Evolutionary conservation across 2,113 vertebrate species (phyloP), one percentile per base, ranked within the genome.

Genomic region (Nipponia nippon): DNA sequence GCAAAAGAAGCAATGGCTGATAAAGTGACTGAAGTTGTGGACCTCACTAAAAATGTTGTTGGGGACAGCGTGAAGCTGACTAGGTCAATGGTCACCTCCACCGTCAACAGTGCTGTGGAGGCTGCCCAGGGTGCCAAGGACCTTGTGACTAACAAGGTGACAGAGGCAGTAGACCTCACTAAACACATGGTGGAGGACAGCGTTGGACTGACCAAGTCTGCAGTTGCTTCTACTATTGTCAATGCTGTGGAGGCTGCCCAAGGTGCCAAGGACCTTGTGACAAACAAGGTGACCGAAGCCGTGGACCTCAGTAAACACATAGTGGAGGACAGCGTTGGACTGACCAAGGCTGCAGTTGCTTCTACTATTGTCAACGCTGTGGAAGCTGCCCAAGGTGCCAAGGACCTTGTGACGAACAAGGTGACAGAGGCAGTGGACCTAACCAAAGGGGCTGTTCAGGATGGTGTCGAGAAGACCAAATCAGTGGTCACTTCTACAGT

Each of bases 31-130:
- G 98, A 96, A 66, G 98, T 96, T 1, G 96, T 98, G 44, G 98
- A 98, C 8, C 42, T 96, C 77, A 98, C 98, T 21, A 95, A 98
- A 46, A 98, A 89, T 8, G 98, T 98, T 1, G 97, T 99, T 75
- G 98, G 98, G 96, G 99, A 98, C 2, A 98, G 99, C 0, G 93
- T 99, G 53, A 99, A 99, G 95, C 92, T 98, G 98, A 99, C 99
- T 88, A 98, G 97, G 86, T 98, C 98, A 2, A 94, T 98, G n/a
- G 98, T 99, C 90, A 97, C 98, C n/a, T 98, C 98, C 47, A 97
- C 99, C 1, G 97, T 99, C 87, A 98, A 93, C 91, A 98, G 98
- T 0, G 98, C 99, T 80, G 98, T 99, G 98, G 98, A 99, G 89
- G 95, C 89, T 59, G 96, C 96, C 0, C 96, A 95, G 4, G 87